phyloP scores from a whole-genome alignment of 2,888 invertebrate genomes.

The Malacosoma neustria region DNA sequence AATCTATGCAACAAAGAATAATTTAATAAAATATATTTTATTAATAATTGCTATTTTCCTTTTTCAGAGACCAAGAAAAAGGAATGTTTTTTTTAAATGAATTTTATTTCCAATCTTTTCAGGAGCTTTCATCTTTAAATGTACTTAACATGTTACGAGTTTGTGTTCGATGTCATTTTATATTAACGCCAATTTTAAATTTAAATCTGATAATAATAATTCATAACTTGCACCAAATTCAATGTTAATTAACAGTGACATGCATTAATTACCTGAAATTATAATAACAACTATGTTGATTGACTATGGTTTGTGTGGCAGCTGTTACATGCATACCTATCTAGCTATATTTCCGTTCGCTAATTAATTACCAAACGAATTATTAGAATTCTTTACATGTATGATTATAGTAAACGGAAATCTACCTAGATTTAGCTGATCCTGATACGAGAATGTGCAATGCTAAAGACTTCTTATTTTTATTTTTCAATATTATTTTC shows the following conservation, averaged over 20 bases:
- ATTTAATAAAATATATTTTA: no score
- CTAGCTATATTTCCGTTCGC: constrained; percentile 61
- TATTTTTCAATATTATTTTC: constrained; percentile 60
- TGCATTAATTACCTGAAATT: constrained; percentile 16
- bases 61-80: neutral
- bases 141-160: no score
- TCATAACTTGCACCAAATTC: constrained; percentile 57
- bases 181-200: no score
- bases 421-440: constrained; percentile 59
- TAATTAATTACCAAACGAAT: constrained; percentile 5
- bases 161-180: no score
- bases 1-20: no score
- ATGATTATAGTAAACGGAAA: constrained; percentile 43
- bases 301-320: constrained; percentile 62
- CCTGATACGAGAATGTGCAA: constrained; percentile 72
- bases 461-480: constrained; percentile 67
- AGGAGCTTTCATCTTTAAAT: neutral
- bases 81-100: neutral
- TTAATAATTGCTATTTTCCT: no score
- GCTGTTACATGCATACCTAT: constrained; percentile 64
- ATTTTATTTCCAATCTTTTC: neutral
- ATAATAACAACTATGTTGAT: constrained; percentile 31
- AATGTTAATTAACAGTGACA: constrained; percentile 25
- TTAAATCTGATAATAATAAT: no score
- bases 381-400: no score